A percentile compares a stretch with the other conserved stretches of the same genome.
Conservation (phyloP, 1,140 invertebrate genomes). For the Calliopsis andreniformis region DNA sequence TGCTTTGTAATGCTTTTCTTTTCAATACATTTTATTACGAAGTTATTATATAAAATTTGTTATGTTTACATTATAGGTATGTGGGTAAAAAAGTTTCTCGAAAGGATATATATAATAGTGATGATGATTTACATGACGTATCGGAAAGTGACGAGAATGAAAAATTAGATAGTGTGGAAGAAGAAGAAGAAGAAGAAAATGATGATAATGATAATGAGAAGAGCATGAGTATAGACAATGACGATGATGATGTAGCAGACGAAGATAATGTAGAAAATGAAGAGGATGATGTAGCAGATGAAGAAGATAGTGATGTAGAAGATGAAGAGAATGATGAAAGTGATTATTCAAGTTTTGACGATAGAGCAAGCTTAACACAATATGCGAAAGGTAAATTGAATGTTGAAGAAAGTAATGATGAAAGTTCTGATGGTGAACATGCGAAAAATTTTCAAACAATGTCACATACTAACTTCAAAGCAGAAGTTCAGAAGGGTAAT, state of each 20-base stretch:
- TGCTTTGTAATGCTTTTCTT: conserved; percentile 18
- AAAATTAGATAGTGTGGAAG: conserved; percentile 57
- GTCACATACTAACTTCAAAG: conserved; percentile 81
- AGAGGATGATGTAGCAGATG: conserved; percentile 62
- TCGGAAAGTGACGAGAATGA: conserved; percentile 60
- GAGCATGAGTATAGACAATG: conserved; percentile 17
- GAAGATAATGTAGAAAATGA: conserved; percentile 55
- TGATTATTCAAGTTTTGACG: too few relatives aligned
- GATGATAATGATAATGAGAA: conserved; percentile 61
- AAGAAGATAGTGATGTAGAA: conserved; percentile 62
- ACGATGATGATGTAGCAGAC: too few relatives aligned
- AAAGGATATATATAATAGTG: conserved; percentile 77
- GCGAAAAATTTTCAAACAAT: conserved; percentile 82
- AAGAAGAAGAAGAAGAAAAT: conserved; percentile 72
- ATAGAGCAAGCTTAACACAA: too few relatives aligned
- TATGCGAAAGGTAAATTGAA: conserved; percentile 67
- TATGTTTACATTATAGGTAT: conserved; percentile 81
- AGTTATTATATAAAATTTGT: conserved; percentile 35
- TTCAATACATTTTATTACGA: not conserved
- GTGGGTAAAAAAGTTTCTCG: conserved; percentile 86
- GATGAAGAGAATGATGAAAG: conserved; percentile 54
- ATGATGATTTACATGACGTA: conserved; percentile 63
- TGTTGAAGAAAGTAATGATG: conserved; percentile 51
- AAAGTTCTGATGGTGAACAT: conserved; percentile 67
- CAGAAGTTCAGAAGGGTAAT: conserved; percentile 89